Conservation (phyloP, 2,797 vertebrate genomes). For the Manis pentadactyla region DNA sequence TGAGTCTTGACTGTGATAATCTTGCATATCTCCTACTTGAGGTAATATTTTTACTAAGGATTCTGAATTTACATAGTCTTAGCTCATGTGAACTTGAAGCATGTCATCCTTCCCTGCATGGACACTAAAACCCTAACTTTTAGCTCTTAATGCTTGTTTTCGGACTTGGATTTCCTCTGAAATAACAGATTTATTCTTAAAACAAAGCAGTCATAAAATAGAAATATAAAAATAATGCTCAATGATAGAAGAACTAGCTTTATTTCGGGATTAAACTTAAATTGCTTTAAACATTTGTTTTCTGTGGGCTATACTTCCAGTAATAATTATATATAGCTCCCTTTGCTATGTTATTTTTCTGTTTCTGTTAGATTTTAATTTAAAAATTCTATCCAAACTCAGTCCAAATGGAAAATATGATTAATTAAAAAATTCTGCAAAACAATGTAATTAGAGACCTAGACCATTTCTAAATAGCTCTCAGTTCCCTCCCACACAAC, state of each 20-base stretch:
- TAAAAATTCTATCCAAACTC: constrained; percentile 78
- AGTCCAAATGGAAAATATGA: constrained; percentile 79
- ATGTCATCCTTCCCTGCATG: background rate
- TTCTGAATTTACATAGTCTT: background rate
- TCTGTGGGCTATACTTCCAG: background rate
- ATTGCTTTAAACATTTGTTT: background rate
- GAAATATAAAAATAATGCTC: background rate
- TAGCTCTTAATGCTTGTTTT: background rate
- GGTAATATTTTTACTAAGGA: background rate
- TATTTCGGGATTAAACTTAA: background rate
- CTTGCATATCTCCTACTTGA: background rate
- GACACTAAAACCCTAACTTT: background rate
- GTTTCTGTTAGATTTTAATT: constrained; percentile 68
- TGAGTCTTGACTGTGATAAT: background rate
- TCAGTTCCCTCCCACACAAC: constrained; percentile 10
- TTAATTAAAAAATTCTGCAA: constrained; percentile 80
- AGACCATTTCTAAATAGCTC: constrained; percentile 73
- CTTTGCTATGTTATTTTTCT: background rate
- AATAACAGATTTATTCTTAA: background rate
- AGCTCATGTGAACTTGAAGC: background rate
- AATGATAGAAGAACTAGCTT: background rate
- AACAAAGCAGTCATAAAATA: background rate
- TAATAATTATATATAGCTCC: background rate
- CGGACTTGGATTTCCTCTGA: background rate
- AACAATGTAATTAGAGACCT: constrained; percentile 74